Conservation (phyloP, 1,140 invertebrate species). For the Myzus persicae region DNA sequence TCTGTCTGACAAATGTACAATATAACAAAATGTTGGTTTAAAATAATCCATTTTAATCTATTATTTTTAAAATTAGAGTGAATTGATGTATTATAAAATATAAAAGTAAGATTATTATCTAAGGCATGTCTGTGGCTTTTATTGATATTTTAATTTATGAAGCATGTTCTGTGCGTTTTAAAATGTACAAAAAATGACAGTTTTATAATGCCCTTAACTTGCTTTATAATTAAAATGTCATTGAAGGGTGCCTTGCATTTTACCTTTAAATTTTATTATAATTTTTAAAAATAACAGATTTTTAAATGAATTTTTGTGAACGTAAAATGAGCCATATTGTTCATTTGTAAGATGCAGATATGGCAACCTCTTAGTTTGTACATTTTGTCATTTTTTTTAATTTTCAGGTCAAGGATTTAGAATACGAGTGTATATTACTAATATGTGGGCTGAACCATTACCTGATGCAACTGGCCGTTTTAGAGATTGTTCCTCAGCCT, state of each 20-base stretch:
- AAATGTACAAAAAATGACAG: background rate
- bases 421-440: background rate
- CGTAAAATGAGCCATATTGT: background rate
- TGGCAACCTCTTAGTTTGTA: background rate
- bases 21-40: background rate
- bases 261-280: background rate
- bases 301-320: background rate
- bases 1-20: background rate
- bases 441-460: constrained; percentile 34
- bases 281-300: background rate
- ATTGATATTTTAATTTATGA: background rate
- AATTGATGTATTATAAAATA: background rate
- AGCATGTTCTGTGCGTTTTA: background rate
- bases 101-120: background rate
- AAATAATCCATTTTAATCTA: background rate
- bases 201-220: background rate
- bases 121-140: background rate
- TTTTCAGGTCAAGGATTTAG: background rate
- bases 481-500: constrained; percentile 31
- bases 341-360: background rate
- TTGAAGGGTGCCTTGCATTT: background rate
- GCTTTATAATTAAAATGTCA: background rate
- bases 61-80: background rate
- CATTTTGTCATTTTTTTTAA: background rate
- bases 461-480: constrained; percentile 43